Base-by-base conservation (phyloP, 2,797 vertebrate genomes). In the Alfaro cultratus region DNA sequence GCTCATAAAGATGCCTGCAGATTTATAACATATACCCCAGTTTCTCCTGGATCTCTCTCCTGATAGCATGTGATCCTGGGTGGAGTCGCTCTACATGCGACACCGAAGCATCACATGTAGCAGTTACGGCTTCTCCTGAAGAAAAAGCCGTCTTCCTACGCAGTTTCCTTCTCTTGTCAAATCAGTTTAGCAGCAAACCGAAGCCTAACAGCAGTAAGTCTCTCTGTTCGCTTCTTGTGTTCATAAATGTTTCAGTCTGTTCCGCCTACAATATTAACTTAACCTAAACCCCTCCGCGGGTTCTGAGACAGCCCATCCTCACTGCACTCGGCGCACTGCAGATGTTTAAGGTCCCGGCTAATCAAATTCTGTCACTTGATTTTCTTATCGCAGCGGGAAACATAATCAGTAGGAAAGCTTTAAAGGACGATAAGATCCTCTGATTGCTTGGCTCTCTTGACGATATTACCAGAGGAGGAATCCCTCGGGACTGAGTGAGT, bases 211-310 rank as follows among this genome's bases (percentile, higher is more conserved):
- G 85, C 89, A 86, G 79, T 29, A 13, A 75, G 75, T 76, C 83
- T 82, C 41, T 46, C 88, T 88, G 90, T 90, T 86, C 79, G 76
- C 70, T 75, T 75, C 79, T 84, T 45, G 1, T 75, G 45, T 85
- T 87, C 88, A 93, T 93, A 88, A 87, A 93, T 93, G 85, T 93
- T 94, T 94, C 80, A 93, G 21, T 78, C 86, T 70, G 71, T 74
- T 68, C 81, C 5, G 29, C 83, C 83, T 80, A 45, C 78, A 90
- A 86, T 91, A 90, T 93, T 91, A 90, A 86, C 85, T 87, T 82
- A 83, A 86, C 84, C 85, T 78, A 81, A 92, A 88, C 77, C 74
- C 78, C 85, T 87, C 31, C 8, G 81, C 78, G 83, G 79, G 55
- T 83, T 88, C 31, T 71, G 82, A 88, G 74, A 79, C 47, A 47